These are phyloP conservation scores for Phalacrocorax brasilianus DNA, from an alignment of 2,113 vertebrate species.

Conservation along the genomic window DNA sequence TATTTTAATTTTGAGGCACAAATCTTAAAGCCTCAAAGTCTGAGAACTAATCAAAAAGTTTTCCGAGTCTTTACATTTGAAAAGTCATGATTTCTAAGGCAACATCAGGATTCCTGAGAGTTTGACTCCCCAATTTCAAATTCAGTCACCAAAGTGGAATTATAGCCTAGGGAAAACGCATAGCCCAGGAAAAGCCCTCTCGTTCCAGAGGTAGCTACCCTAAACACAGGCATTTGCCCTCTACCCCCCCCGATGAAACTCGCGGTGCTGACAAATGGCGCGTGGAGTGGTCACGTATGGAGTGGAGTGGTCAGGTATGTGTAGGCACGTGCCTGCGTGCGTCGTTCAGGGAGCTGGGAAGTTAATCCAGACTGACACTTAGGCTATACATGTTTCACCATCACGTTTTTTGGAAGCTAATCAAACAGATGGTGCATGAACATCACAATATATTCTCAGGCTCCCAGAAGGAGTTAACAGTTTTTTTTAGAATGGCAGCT, in stretches of 20 bases:
- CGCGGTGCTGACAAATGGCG: not conserved
- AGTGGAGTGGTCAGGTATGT: not conserved
- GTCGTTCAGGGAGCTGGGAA: not conserved
- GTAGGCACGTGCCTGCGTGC: not conserved
- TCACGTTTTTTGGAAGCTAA: not conserved
- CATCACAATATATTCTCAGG: not conserved
- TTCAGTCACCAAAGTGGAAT: not conserved
- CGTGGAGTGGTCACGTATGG: not conserved
- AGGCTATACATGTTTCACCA: not conserved
- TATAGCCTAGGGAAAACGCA: not conserved
- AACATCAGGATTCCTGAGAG: not conserved
- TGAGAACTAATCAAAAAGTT: not conserved
- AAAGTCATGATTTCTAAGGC: not conserved
- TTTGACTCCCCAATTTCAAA: not conserved
- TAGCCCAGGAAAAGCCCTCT: not conserved
- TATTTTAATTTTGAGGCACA: not conserved
- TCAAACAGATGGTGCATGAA: not conserved
- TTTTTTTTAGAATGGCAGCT: not conserved
- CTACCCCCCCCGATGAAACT: not conserved
- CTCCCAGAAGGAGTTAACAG: slow-evolving; percentile 30
- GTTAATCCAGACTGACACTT: slow-evolving; percentile 1
- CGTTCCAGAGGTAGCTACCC: not conserved
- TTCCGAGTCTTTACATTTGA: not conserved
- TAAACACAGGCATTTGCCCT: not conserved
- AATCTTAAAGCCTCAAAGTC: not conserved